Conservation (phyloP, 2,113 vertebrate genomes). For the Sceloporus tristichus region DNA sequence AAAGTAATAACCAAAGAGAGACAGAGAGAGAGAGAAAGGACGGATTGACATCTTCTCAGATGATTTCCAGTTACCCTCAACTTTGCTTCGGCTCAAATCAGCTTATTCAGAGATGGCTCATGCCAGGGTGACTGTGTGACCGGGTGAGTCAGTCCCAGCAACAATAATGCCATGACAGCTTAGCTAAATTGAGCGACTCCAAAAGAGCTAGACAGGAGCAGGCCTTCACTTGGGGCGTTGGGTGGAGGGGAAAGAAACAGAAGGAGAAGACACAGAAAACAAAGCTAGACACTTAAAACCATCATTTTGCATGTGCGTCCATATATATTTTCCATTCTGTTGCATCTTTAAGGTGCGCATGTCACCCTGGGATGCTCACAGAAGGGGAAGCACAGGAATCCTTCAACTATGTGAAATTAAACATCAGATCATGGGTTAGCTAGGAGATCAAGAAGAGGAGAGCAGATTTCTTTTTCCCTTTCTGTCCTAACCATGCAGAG, state of each 20-base stretch:
- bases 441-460: neutral
- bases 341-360: neutral
- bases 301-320: neutral
- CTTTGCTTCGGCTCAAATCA: neutral
- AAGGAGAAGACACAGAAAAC: neutral
- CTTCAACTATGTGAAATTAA: neutral
- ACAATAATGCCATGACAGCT: conserved; percentile 32
- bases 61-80: neutral
- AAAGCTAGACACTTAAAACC: too few species aligned
- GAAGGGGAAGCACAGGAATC: neutral
- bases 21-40: too few species aligned
- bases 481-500: neutral
- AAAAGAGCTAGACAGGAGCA: conserved; percentile 12
- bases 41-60: neutral
- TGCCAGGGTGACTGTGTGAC: conserved; percentile 29
- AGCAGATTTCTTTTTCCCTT: neutral
- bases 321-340: too few species aligned
- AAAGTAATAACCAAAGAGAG: neutral
- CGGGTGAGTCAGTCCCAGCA: conserved; percentile 23
- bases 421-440: neutral
- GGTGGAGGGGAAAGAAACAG: too few species aligned
- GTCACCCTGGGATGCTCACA: neutral
- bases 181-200: neutral
- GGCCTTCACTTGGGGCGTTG: accelerated
- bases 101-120: conserved; percentile 8